A percentile compares a stretch with the other conserved stretches of the same genome.
Evolutionary conservation across 2,113 vertebrate species (phyloP).

Genomic region (Chrysochloris asiatica): DNA sequence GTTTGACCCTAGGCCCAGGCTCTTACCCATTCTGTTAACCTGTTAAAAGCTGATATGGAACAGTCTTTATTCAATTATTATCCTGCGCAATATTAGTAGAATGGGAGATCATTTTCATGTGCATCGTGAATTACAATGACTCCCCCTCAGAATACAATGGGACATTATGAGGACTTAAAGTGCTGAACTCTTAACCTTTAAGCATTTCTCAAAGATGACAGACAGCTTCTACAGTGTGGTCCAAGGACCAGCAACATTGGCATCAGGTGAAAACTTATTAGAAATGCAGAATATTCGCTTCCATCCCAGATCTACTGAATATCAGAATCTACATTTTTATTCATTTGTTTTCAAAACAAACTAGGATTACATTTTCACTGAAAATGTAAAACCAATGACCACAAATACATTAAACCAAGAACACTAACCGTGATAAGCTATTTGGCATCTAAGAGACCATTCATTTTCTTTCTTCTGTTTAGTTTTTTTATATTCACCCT

Average conservation of each 20-base stretch:
- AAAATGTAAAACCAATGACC: neutral
- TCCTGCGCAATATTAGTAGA: neutral
- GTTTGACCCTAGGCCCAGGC: neutral
- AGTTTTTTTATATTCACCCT: neutral
- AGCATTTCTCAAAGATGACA: neutral
- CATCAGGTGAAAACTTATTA: neutral
- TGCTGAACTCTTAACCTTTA: neutral
- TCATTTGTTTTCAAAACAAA: neutral
- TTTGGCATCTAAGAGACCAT: neutral
- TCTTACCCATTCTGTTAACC: neutral
- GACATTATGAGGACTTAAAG: neutral
- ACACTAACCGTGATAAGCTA: neutral
- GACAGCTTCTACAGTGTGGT: neutral
- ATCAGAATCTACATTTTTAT: neutral
- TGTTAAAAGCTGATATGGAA: neutral
- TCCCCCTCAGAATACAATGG: neutral
- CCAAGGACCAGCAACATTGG: neutral
- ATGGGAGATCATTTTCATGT: neutral
- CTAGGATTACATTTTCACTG: neutral
- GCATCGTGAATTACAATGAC: neutral
- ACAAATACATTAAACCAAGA: too few species aligned
- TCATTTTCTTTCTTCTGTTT: neutral
- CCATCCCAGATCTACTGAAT: neutral
- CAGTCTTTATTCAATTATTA: neutral
- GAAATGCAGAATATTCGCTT: neutral